These are phyloP conservation scores for Eudiplozoon nipponicum DNA, from an alignment of 2,888 invertebrate species.

Conservation along the genomic window DNA sequence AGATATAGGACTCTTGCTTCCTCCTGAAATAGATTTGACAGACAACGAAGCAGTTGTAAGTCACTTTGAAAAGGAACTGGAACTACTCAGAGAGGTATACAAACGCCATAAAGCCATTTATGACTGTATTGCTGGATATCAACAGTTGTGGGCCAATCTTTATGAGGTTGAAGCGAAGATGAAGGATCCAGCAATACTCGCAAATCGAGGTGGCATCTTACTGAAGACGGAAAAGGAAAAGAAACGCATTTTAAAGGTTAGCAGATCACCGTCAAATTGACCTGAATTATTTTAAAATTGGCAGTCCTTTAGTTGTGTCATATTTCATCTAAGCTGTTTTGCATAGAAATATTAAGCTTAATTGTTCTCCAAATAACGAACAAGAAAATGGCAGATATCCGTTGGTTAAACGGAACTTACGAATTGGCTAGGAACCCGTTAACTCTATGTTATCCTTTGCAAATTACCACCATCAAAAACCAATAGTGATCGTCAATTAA, in stretches of 20 bases:
- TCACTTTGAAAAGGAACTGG: slow-evolving; percentile 13
- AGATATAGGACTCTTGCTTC: background rate
- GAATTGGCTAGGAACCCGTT: no score
- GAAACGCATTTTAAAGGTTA: slow-evolving; percentile 12
- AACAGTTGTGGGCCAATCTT: slow-evolving; percentile 13
- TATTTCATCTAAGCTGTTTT: no score
- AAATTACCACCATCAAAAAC: no score
- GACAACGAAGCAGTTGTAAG: slow-evolving; percentile 13
- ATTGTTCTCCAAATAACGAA: no score
- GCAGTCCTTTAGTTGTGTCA: no score
- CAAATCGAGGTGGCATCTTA: slow-evolving; percentile 16
- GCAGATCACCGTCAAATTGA: no score
- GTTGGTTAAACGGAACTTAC: no score
- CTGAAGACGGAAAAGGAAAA: slow-evolving; percentile 16
- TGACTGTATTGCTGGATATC: slow-evolving; percentile 12
- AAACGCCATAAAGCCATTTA: slow-evolving; percentile 8
- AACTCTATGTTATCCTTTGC: no score
- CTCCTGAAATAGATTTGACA: background rate
- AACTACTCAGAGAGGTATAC: slow-evolving; percentile 11
- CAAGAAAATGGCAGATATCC: no score
- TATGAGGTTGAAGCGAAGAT: slow-evolving; percentile 15
- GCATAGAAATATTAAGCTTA: no score
- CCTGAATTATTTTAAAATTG: no score
- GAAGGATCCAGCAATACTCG: slow-evolving; percentile 16
- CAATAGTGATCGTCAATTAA: no score